Evolutionary conservation across 2,113 vertebrate genomes (phyloP), one percentile per base, ranked within the genome.

Genomic region (Phycodurus eques): DNA sequence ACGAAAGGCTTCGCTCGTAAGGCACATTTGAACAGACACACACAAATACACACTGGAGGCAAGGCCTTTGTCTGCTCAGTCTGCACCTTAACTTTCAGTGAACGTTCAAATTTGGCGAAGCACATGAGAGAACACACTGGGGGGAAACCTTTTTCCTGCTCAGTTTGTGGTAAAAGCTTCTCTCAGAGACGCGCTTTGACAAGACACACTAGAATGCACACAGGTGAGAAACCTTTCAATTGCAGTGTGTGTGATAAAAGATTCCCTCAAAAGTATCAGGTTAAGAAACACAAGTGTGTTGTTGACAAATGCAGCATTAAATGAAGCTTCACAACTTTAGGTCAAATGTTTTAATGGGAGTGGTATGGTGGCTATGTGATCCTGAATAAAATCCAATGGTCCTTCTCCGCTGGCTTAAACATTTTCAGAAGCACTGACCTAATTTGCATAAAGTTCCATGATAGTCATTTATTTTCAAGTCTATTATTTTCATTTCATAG

Each of bases 211-310:
- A 22, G 53, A 56, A 56, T 56, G 53, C 53, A 56, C 53, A 56
- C 53, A 4, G 53, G 53, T 22, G 53, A 56, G 53, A 56, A 56
- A 56, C 53, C 53, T 22, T 56, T 56, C n/a, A 22, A 3, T n/a
- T 56, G 53, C n/a, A 22, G 20, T 10, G 53, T 56, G 53, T 56
- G 53, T 56, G 53, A 22, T 56, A 56, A 56, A 56, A 56, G 53
- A 56, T 56, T 56, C 53, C 53, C 53, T 56, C 53, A 56, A 22
- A 56, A 56, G 53, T 56, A 56, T 56, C 53, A 56, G 53, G 53
- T 56, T 4, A 56, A 56, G 53, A 56, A 22, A 56, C 53, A 56
- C n/a, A 56, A 22, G 9, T 56, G 53, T 22, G n/a, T 56, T 56
- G n/a, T 56, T 56, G 53, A 56, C 20, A 56, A 56, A 56, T 56